Percentiles rank a stretch among this genome's conserved stretches.
Conservation (phyloP, 2,888 invertebrate species). For the Caenorhabditis panamensis region DNA sequence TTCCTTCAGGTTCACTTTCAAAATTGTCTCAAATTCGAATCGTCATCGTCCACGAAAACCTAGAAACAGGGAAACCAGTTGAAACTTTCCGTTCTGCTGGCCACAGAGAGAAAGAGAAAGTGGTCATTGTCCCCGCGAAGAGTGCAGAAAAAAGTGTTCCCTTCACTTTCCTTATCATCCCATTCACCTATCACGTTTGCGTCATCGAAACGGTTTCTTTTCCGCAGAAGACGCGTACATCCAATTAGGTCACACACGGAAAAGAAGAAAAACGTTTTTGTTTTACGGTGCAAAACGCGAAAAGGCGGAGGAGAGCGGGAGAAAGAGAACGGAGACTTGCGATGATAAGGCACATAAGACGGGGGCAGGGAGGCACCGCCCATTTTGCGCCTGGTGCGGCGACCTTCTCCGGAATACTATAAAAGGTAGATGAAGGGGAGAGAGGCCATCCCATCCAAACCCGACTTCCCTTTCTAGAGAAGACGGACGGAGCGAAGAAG, state of each 20-base stretch:
- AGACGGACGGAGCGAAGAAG: constrained; percentile 5
- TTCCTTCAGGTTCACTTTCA: constrained; percentile 21
- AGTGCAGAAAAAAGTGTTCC: constrained; percentile 53
- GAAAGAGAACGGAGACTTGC: constrained; percentile 31
- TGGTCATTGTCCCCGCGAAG: constrained; percentile 45
- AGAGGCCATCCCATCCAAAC: constrained; percentile 4
- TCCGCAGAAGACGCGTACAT: not conserved
- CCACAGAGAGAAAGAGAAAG: constrained; percentile 43
- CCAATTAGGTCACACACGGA: constrained; percentile 59
- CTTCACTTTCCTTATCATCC: constrained; percentile 33
- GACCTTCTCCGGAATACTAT: constrained; percentile 60
- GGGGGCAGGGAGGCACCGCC: constrained; percentile 44
- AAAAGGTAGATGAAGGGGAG: constrained; percentile 19
- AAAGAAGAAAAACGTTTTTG: constrained; percentile 56
- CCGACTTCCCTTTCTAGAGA: constrained; percentile 18
- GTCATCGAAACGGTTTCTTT: constrained; percentile 29
- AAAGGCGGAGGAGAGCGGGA: not conserved
- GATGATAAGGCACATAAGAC: constrained; percentile 51
- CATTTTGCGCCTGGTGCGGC: constrained; percentile 55
- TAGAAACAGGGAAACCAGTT: constrained; percentile 29
- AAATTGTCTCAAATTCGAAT: no score
- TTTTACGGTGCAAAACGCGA: constrained; percentile 48
- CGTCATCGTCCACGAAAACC: constrained; percentile 17
- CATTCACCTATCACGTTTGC: constrained; percentile 34
- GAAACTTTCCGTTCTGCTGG: constrained; percentile 10